phyloP scores from a whole-genome alignment of 2,888 invertebrate species.

The Melanotus villosus region DNA sequence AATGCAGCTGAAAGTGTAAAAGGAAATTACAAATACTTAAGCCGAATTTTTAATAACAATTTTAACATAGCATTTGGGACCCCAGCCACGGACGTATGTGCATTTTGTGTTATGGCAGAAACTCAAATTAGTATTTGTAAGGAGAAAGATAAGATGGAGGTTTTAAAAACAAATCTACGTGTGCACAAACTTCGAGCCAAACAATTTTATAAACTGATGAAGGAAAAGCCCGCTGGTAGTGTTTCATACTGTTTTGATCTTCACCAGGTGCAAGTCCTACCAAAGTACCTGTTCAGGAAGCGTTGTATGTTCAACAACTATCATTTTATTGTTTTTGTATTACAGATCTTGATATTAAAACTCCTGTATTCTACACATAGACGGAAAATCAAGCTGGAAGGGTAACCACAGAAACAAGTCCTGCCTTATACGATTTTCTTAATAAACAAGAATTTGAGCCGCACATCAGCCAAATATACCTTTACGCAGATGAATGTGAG shows the following conservation, averaged over 20 bases:
- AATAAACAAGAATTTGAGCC: conserved; percentile 20
- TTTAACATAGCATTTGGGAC: conserved; percentile 45
- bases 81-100: conserved; percentile 36
- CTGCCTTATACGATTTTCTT: conserved; percentile 46
- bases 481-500: too few species aligned
- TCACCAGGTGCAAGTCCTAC: conserved; percentile 38
- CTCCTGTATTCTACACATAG: conserved; percentile 46
- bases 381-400: conserved; percentile 41
- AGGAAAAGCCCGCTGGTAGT: conserved; percentile 19
- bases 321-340: conserved; percentile 48
- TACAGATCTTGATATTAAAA: conserved; percentile 37
- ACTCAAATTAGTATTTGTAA: conserved; percentile 25
- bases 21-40: conserved; percentile 27
- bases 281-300: conserved; percentile 44
- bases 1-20: not conserved
- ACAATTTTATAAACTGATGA: conserved; percentile 39
- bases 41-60: conserved; percentile 43
- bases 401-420: conserved; percentile 43
- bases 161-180: not conserved
- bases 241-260: conserved; percentile 28
- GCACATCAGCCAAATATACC: too few species aligned
- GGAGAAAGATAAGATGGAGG: not conserved
- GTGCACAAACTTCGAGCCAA: conserved; percentile 37
- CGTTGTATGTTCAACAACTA: conserved; percentile 49
- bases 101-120: conserved; percentile 30